Percentiles rank a stretch among this genome's conserved stretches.
phyloP scores from a whole-genome alignment of 2,113 vertebrate species.

The Caranx ignobilis region DNA sequence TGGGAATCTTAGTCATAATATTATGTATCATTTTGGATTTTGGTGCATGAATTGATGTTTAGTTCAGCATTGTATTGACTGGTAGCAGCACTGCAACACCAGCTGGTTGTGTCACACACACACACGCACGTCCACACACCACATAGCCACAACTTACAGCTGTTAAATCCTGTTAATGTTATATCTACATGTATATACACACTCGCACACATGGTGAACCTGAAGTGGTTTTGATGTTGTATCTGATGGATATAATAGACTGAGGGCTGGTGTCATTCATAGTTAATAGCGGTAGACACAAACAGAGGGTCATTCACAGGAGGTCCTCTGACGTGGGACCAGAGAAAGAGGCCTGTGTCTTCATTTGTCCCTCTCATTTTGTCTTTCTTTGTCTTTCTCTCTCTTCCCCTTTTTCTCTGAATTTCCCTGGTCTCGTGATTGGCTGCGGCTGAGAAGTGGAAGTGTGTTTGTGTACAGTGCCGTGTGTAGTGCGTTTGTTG shows the following conservation, averaged over 20 bases:
- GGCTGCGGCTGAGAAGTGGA: slow-evolving; percentile 34
- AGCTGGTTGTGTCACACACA: no score
- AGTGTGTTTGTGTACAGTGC: slow-evolving; percentile 11
- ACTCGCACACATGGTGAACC: no score
- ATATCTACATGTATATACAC: no score
- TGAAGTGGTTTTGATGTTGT: no score
- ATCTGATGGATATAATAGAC: not conserved
- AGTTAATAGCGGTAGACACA: slow-evolving; percentile 17
- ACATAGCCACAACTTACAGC: no score
- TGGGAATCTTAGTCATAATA: no score
- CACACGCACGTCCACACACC: no score
- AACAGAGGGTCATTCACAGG: slow-evolving; percentile 43
- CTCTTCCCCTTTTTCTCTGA: not conserved
- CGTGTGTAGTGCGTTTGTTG: slow-evolving; percentile 11
- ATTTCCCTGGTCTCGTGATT: slow-evolving; percentile 32
- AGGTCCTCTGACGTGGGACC: slow-evolving; percentile 30
- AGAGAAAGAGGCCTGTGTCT: slow-evolving; percentile 43
- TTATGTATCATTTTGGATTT: not conserved
- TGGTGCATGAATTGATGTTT: not conserved
- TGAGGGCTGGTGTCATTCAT: slow-evolving; percentile 6
- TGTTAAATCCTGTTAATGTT: no score
- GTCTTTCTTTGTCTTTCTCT: slow-evolving; percentile 40
- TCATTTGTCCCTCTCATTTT: slow-evolving; percentile 31
- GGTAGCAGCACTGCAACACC: not conserved
- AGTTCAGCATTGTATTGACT: not conserved